Conservation (phyloP, 2,797 vertebrate genomes). For the Erpetoichthys calabaricus region DNA sequence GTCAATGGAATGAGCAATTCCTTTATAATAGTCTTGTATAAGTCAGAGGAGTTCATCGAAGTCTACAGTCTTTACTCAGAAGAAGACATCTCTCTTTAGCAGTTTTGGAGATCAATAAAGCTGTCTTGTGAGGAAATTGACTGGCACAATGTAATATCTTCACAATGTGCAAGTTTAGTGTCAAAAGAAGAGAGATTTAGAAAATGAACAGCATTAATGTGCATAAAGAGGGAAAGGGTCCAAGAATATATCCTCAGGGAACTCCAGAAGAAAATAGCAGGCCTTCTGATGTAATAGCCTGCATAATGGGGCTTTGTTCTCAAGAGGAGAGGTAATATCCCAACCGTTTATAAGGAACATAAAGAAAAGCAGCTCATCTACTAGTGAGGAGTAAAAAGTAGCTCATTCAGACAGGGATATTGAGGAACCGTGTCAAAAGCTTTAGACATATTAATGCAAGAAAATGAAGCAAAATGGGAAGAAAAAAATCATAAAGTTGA, state of each 20-base stretch:
- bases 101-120: slow-evolving; percentile 2
- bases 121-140: slow-evolving; percentile 1
- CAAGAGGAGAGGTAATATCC: slow-evolving; percentile 3
- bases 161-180: slow-evolving; percentile 2
- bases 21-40: too few relatives aligned
- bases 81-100: not conserved
- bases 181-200: slow-evolving; percentile 3
- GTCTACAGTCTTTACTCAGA: slow-evolving; percentile 1
- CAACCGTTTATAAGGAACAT: slow-evolving; percentile 5
- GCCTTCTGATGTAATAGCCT: slow-evolving; percentile 1
- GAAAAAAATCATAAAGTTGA: too few relatives aligned
- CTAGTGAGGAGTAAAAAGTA: not conserved
- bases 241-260: slow-evolving; percentile 4
- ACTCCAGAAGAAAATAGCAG: not conserved
- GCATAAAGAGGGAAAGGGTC: not conserved
- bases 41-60: not conserved
- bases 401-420: slow-evolving; percentile 1
- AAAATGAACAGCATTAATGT: slow-evolving; percentile 5
- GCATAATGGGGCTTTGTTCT: slow-evolving; percentile 6
- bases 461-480: not conserved
- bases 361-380: slow-evolving; percentile 5
- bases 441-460: slow-evolving; percentile 4
- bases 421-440: slow-evolving; percentile 5
- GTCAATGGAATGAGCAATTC: too few relatives aligned
- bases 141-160: slow-evolving; percentile 5